Conservation (phyloP, 2,888 invertebrate species). For the Pristionchus entomophagus region DNA sequence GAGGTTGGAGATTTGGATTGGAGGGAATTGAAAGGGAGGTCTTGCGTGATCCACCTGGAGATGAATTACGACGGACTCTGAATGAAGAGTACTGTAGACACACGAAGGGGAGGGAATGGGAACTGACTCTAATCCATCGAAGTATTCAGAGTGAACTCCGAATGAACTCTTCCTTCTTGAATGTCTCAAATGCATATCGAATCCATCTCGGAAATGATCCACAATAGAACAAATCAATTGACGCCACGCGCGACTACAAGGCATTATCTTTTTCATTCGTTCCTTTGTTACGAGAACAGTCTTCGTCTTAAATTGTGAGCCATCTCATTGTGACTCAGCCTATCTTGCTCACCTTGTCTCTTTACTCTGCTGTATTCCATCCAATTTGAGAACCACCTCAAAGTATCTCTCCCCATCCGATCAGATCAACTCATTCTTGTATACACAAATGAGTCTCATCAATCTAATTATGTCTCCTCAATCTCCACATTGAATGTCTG, state of each 20-base stretch:
- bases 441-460: too few species aligned
- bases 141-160: slow-evolving; percentile 43
- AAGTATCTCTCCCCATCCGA: too few species aligned
- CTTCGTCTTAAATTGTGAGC: neutral
- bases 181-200: slow-evolving; percentile 58
- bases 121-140: slow-evolving; percentile 35
- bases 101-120: neutral
- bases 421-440: too few species aligned
- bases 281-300: neutral
- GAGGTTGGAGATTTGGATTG: neutral
- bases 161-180: slow-evolving; percentile 40
- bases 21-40: neutral
- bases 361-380: slow-evolving; percentile 72
- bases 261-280: neutral
- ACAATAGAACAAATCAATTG: slow-evolving; percentile 69
- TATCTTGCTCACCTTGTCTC: slow-evolving; percentile 62
- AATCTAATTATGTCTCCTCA: too few species aligned
- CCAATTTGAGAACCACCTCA: slow-evolving; percentile 70
- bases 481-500: neutral
- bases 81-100: neutral
- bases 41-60: slow-evolving; percentile 8
- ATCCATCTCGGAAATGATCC: slow-evolving; percentile 70
- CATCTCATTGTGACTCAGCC: neutral
- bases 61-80: slow-evolving; percentile 24
- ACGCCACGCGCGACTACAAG: slow-evolving; percentile 68